Base-by-base conservation (phyloP, 2,113 vertebrate species). In the Cynocephalus volans region DNA sequence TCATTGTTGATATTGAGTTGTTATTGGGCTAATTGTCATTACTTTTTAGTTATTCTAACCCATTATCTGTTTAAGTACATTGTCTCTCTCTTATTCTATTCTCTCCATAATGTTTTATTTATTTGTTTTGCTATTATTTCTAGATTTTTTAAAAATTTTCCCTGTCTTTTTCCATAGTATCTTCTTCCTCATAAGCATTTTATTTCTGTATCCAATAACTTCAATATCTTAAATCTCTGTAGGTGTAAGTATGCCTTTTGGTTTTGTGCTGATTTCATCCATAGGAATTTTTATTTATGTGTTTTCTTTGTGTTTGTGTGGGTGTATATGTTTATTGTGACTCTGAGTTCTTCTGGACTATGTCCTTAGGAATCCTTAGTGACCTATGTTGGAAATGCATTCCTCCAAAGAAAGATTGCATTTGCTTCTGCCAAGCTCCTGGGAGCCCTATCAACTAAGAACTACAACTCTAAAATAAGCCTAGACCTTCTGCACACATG, bases 1-100 rank as follows among this genome's bases (percentile, higher is more conserved):
- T 67, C 18, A 21, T 48, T 87, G 6, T 96, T 83, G 26, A 83
- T 88, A 48, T n/a, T 87, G 48, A 77, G 11, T 45, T 65, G 21
- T 86, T 21, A 36, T 82, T n/a, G 72, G 36, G 28, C 24, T n/a
- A 72, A 52, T 45, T 94, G 19, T 56, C 50, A 67, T 79, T 50
- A 62, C 18, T 41, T 67, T 91, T 72, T 94, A 75, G n/a, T 24
- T 60, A 77, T 23, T 77, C 52, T 94, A 77, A 92, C 72, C 24
- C 31, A 72, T 77, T 81, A 65, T 76, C 31, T 83, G 52, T 56
- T 58, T 64, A 87, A 70, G 65, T 86, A 65, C 8, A 50, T 69
- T n/a, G 2, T 80, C 45, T 69, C 64, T 72, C 21, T 50, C 26
- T 91, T 52, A 31, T 36, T 64, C n/a, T 89, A 0, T 45, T 64